Evolutionary conservation across 2,797 vertebrate species (phyloP).

Genomic region (Siniperca scherzeri): DNA sequence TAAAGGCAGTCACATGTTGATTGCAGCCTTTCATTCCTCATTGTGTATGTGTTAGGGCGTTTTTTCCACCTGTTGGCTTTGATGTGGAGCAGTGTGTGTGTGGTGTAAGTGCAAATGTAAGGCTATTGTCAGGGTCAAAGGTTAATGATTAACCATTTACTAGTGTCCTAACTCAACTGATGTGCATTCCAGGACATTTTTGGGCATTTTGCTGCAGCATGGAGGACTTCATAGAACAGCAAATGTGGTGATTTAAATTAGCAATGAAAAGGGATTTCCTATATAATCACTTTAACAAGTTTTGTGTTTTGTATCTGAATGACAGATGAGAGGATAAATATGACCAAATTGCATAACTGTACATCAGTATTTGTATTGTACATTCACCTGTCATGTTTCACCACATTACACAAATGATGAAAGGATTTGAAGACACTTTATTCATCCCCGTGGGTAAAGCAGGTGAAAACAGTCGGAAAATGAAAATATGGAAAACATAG

Average conservation of each 20-base stretch:
- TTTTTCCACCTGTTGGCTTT: constrained; percentile 68
- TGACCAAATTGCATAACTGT: background rate
- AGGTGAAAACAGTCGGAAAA: background rate
- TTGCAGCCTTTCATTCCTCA: constrained; percentile 59
- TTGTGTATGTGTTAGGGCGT: constrained; percentile 57
- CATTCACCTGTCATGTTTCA: background rate
- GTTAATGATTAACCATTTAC: constrained; percentile 52
- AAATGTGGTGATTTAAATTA: background rate
- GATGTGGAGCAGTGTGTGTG: constrained; percentile 60
- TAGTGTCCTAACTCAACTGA: constrained; percentile 4
- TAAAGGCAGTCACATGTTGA: constrained; percentile 66
- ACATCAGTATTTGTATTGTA: background rate
- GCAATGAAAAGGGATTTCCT: background rate
- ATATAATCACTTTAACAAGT: background rate
- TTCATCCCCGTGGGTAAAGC: background rate
- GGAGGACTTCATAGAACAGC: background rate
- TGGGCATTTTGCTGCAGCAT: background rate
- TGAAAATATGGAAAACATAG: background rate
- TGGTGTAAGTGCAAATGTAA: constrained; percentile 33
- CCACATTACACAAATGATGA: background rate
- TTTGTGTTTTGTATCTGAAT: background rate
- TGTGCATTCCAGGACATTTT: background rate
- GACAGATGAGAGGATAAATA: background rate
- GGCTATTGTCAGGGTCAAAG: constrained; percentile 55
- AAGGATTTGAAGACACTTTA: background rate